phyloP scores from a whole-genome alignment of 1,140 invertebrate genomes.

The Elysia chlorotica region DNA sequence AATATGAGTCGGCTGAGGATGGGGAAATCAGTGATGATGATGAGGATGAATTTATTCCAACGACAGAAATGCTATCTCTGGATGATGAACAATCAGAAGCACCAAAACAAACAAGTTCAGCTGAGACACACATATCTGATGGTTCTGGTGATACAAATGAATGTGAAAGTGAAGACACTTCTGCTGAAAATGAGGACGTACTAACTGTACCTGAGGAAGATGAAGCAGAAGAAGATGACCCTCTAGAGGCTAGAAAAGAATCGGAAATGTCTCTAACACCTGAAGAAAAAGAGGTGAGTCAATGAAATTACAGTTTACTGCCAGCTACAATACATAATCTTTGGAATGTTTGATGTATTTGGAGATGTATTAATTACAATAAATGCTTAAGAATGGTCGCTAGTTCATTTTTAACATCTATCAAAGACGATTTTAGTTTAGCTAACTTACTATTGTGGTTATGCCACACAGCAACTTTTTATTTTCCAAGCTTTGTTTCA shows the following conservation, averaged over 20 bases:
- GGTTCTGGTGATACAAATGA: neutral
- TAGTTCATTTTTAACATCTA: neutral
- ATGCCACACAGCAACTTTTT: too few relatives aligned
- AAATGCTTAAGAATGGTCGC: neutral
- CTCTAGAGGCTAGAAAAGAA: slow-evolving; percentile 31
- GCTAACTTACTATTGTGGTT: neutral
- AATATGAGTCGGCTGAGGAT: slow-evolving; percentile 27
- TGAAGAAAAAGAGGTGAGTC: slow-evolving; percentile 39
- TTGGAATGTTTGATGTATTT: neutral
- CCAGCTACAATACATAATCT: neutral
- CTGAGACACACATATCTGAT: too few relatives aligned
- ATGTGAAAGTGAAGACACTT: neutral
- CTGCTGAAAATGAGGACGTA: slow-evolving; percentile 1
- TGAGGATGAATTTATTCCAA: neutral
- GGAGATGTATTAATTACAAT: neutral
- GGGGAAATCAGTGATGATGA: slow-evolving; percentile 10
- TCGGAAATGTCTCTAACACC: slow-evolving; percentile 38
- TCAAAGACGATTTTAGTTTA: neutral
- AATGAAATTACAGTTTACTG: slow-evolving; percentile 23
- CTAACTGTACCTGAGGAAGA: slow-evolving; percentile 21
- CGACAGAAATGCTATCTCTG: neutral
- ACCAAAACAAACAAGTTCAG: neutral
- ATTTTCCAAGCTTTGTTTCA: too few relatives aligned
- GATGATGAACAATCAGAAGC: neutral
- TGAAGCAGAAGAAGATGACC: slow-evolving; percentile 35